Percentiles rank a stretch among this genome's conserved stretches.
phyloP scores from a whole-genome alignment of 2,797 vertebrate genomes.

The Telmatherina bonti region DNA sequence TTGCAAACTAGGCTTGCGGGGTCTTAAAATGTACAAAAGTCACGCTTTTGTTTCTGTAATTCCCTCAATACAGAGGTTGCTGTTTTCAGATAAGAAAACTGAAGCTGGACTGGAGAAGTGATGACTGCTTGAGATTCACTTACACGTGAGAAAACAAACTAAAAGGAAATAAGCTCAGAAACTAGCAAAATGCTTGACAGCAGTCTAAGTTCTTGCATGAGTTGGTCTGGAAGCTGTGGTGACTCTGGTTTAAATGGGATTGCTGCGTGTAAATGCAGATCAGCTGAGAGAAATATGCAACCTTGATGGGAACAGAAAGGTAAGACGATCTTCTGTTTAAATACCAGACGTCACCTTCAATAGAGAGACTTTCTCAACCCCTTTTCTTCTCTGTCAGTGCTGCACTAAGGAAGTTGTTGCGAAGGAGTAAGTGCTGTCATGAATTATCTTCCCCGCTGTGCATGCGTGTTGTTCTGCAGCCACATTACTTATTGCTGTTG shows the following conservation, averaged over 20 bases:
- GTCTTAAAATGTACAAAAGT: constrained; percentile 53
- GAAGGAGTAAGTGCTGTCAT: constrained; percentile 58
- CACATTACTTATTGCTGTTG: constrained; percentile 50
- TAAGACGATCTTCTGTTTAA: constrained; percentile 35
- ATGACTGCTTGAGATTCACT: constrained; percentile 42
- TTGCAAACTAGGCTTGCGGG: constrained; percentile 49
- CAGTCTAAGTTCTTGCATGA: too few species aligned
- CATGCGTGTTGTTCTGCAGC: constrained; percentile 28
- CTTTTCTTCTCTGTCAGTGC: neutral
- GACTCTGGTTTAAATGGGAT: constrained; percentile 13
- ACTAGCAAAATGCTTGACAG: constrained; percentile 8
- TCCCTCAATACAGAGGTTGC: constrained; percentile 50
- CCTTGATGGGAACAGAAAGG: constrained; percentile 35
- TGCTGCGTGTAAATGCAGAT: constrained; percentile 31
- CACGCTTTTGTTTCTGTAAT: constrained; percentile 53
- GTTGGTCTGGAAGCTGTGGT: constrained; percentile 3
- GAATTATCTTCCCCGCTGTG: constrained; percentile 37
- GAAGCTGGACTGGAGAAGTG: constrained; percentile 26
- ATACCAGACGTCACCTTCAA: constrained; percentile 56
- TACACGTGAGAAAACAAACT: constrained; percentile 11
- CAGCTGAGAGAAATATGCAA: constrained; percentile 37
- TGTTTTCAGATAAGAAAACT: constrained; percentile 49
- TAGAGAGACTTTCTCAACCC: neutral
- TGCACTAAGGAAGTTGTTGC: constrained; percentile 36
- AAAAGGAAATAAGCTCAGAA: constrained; percentile 9